Percentiles rank a stretch among this genome's conserved stretches.
Evolutionary conservation across 1,140 invertebrate genomes (phyloP).

Genomic region (Mylabris phalerata): DNA sequence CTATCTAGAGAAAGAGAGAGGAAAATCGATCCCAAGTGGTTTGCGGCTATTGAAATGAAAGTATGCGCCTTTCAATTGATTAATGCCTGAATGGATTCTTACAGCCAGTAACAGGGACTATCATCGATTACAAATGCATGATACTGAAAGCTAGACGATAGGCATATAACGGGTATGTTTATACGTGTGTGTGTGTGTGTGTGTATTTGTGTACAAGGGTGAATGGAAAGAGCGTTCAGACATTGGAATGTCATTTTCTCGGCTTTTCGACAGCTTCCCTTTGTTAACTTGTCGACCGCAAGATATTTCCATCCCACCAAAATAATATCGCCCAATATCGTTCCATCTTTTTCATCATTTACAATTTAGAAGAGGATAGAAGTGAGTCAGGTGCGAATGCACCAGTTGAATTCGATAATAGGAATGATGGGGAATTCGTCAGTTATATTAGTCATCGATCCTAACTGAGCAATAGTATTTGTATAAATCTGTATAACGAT

Average conservation of each 20-base stretch:
- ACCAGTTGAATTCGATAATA: background rate
- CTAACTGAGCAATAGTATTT: background rate
- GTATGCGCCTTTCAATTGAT: constrained; percentile 10
- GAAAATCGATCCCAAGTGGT: no score
- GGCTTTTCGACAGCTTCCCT: constrained; percentile 20
- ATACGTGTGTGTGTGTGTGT: no score
- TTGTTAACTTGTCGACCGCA: constrained; percentile 27
- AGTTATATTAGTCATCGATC: background rate
- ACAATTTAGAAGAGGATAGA: background rate
- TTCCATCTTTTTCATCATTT: background rate
- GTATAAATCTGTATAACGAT: no score
- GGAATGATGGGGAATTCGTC: background rate
- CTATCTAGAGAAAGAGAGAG: no score
- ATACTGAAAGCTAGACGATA: background rate
- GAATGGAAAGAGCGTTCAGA: constrained; percentile 18
- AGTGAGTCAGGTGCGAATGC: background rate
- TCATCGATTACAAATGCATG: background rate
- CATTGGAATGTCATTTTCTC: constrained; percentile 28
- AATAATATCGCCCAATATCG: constrained; percentile 8
- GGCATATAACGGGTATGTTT: background rate
- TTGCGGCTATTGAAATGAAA: constrained; percentile 10
- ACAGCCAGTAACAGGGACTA: background rate
- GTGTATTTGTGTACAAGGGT: background rate
- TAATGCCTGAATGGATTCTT: constrained; percentile 13
- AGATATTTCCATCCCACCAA: constrained; percentile 24